These are phyloP conservation scores for Bombyx mandarina DNA, from an alignment of 1,140 invertebrate genomes.

Conservation along the genomic window DNA sequence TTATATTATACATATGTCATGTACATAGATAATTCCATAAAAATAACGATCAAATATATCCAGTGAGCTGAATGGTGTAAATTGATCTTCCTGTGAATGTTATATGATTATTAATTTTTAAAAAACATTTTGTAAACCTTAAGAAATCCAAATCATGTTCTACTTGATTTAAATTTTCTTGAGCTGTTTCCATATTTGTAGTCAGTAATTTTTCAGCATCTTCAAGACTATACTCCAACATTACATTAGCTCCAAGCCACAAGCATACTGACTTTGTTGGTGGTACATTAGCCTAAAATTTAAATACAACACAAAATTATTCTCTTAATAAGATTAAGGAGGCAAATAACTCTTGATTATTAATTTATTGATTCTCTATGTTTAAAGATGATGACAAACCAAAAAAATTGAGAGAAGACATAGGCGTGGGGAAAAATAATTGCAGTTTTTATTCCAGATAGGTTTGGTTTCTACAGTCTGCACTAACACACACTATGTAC, in stretches of 20 bases:
- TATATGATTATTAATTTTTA: background rate
- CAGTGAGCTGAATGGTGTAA: too few relatives aligned
- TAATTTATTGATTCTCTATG: too few relatives aligned
- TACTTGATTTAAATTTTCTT: slow-evolving; percentile 86
- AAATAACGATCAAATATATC: too few relatives aligned
- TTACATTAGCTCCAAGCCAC: slow-evolving; percentile 99
- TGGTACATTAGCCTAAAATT: slow-evolving; percentile 78
- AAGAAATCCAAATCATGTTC: slow-evolving; percentile 94
- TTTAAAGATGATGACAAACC: too few relatives aligned
- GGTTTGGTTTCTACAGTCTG: too few relatives aligned
- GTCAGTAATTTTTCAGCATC: slow-evolving; percentile 90
- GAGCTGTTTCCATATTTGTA: slow-evolving; percentile 91
- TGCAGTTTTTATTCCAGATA: too few relatives aligned
- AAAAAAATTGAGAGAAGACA: too few relatives aligned
- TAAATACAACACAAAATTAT: slow-evolving; percentile 9
- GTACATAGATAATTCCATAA: too few relatives aligned
- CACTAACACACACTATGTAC: too few relatives aligned
- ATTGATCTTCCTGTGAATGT: background rate
- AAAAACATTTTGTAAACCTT: slow-evolving; percentile 53
- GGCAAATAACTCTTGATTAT: background rate
- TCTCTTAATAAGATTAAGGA: background rate
- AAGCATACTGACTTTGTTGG: slow-evolving; percentile 95
- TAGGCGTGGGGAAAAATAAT: too few relatives aligned
- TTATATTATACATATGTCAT: too few relatives aligned
- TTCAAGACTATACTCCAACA: slow-evolving; percentile 96